Evolutionary conservation across 2,113 vertebrate species (phyloP), one percentile per base, ranked within the genome.

Genomic region (Delphinapterus leucas): DNA sequence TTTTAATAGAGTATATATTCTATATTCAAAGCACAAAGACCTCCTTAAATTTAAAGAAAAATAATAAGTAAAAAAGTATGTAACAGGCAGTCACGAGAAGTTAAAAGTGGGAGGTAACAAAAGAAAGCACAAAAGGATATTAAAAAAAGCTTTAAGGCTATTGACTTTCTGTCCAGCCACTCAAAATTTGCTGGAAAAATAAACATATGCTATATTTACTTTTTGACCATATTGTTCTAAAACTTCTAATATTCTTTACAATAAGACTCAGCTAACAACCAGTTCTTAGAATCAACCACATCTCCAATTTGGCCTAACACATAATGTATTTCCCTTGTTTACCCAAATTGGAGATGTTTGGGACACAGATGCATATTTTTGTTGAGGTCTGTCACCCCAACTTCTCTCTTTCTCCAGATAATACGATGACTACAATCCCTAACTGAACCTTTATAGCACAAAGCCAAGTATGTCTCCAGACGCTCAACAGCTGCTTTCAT

Each of bases 401-500:
- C 1, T 31, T 89, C 41, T 83, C 21, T 36, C 38, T 70, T 67
- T 15, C 31, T 58, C 60, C 93, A 98, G 83, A 95, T 60, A 92
- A 97, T 18, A 93, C 18, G n/a, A 73, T 36, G 92, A 79, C 84
- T 76, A 86, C 26, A 58, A 63, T 73, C 90, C 80, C 2, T 53
- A 81, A 93, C 47, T 60, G 71, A 97, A 88, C 65, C 20, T 91
- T 93, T 13, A 23, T 17, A 21, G 38, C 44, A 49, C 36, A 96
- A 96, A 67, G n/a, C 15, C 0, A 67, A 85, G 87, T 67, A 68
- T 97, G 70, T 68, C 89, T 82, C 76, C 80, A 55, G 41, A 61
- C 3, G 95, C 77, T 5, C 31, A 92, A 81, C 25, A 53, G 85
- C 81, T 92, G 61, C 47, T 81, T 96, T 97, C 70, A 88, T 44